Conservation (phyloP, 2,888 invertebrate genomes). For the Sceliomorpha sp. region DNA sequence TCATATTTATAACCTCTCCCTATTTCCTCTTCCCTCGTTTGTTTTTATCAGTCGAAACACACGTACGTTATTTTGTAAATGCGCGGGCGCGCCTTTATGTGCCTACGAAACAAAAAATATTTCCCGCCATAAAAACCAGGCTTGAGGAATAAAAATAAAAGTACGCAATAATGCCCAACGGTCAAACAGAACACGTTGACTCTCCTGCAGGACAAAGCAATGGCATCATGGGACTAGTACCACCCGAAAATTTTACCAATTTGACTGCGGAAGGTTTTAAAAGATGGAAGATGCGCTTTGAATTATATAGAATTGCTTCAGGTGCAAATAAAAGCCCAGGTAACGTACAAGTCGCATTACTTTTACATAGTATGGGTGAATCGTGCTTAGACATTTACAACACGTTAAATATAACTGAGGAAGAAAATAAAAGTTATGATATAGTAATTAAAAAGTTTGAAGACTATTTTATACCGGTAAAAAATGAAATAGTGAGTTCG, state of each 20-base stretch:
- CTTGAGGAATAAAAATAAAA: no score
- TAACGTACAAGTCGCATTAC: constrained; percentile 57
- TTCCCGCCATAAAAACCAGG: no score
- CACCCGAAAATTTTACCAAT: constrained; percentile 12
- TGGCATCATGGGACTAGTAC: constrained; percentile 14
- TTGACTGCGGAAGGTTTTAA: constrained; percentile 24
- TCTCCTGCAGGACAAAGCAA: no score
- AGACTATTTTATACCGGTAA: constrained; percentile 32
- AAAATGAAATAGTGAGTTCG: constrained; percentile 47
- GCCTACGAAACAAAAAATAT: no score
- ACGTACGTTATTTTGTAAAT: no score
- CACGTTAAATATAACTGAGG: constrained; percentile 54
- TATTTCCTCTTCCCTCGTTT: no score
- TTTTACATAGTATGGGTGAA: constrained; percentile 59
- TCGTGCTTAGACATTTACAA: constrained; percentile 59
- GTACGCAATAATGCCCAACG: no score
- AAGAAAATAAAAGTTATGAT: constrained; percentile 9
- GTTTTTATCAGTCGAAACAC: no score
- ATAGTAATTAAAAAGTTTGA: constrained; percentile 49
- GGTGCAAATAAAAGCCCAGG: constrained; percentile 44
- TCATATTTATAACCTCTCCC: no score
- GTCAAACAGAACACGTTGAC: no score
- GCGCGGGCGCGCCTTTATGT: no score
- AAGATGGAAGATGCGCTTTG: constrained; percentile 26
- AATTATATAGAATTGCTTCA: constrained; percentile 41